Conservation (phyloP, 2,888 invertebrate genomes). For the Catocala nupta region DNA sequence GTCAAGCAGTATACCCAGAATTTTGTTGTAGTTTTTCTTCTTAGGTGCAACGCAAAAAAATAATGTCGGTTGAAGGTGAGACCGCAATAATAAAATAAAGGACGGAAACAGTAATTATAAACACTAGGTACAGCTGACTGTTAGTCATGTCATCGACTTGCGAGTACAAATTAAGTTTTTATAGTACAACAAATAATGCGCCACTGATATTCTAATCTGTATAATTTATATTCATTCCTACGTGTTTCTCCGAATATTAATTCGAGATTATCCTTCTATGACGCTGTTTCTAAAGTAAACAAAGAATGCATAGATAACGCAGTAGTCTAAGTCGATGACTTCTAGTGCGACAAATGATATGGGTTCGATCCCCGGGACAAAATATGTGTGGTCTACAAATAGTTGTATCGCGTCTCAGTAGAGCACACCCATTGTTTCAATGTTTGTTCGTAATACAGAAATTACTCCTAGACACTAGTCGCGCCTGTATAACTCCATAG, state of each 20-base stretch:
- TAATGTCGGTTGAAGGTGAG: slow-evolving; percentile 55
- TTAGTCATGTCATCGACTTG: slow-evolving; percentile 32
- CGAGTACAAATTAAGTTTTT: slow-evolving; percentile 37
- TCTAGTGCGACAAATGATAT: too few relatives aligned
- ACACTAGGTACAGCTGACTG: slow-evolving; percentile 24
- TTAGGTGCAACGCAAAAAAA: slow-evolving; percentile 45
- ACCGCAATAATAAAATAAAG: slow-evolving; percentile 64
- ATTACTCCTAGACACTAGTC: too few relatives aligned
- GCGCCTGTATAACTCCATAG: too few relatives aligned
- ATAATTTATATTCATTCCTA: background rate
- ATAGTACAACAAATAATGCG: background rate
- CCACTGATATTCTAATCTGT: background rate
- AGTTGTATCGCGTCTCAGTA: too few relatives aligned
- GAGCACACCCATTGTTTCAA: too few relatives aligned
- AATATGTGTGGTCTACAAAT: too few relatives aligned
- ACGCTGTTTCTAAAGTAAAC: too few relatives aligned
- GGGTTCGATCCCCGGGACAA: too few relatives aligned
- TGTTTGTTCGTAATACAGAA: too few relatives aligned
- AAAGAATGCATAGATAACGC: too few relatives aligned
- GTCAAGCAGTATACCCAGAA: slow-evolving; percentile 4
- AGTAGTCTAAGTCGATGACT: too few relatives aligned
- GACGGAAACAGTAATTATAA: slow-evolving; percentile 70
- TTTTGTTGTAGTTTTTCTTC: slow-evolving; percentile 49
- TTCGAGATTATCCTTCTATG: too few relatives aligned
- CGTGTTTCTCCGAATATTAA: background rate